Evolutionary conservation across 2,888 invertebrate genomes (phyloP), one percentile per base, ranked within the genome.

Genomic region (Sarcophaga carnaria): DNA sequence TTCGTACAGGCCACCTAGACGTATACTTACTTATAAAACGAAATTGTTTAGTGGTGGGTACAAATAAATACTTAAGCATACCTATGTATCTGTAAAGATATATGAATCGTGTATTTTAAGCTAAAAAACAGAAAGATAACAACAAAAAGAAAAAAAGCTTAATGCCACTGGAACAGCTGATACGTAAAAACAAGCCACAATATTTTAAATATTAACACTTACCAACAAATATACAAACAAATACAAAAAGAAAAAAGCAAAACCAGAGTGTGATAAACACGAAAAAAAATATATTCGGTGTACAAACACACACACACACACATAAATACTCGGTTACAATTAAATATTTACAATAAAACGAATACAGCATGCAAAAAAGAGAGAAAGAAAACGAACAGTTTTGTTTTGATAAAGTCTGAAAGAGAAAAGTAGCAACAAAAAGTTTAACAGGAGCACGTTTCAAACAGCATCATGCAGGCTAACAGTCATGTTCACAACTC

Each of bases 131-230:
- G 14, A 54, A 17, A 54, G 54, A 54, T 12, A 12, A 63, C 47
- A 84, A 63, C 14, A 54, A 8, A 76, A 70, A n/a, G 25, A 78
- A 59, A 2, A 59, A 2, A 81, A 45, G 22, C 22, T 78, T 78
- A 79, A 85, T 74, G 47, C 17, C 59, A 71, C 63, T 49, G 72
- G 69, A 83, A 83, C 86, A 86, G 80, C 86, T 83, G 86, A 86
- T 86, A 71, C 63, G 66, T 20, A 80, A 2, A 77, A 72, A 80
- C 80, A 86, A 74, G 83, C 80, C 83, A 77, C 77, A 86, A 77
- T 45, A 63, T 70, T 22, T 63, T 67, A 76, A 76, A 75, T 81
- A 69, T 70, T 49, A 62, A 69, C 37, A 70, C 37, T 66, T 1
- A 78, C 14, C 2, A 45, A 63, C 17, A 54, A 54, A 59, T 63